Conservation (phyloP, 2,888 invertebrate species). For the Heliothis peltigera region DNA sequence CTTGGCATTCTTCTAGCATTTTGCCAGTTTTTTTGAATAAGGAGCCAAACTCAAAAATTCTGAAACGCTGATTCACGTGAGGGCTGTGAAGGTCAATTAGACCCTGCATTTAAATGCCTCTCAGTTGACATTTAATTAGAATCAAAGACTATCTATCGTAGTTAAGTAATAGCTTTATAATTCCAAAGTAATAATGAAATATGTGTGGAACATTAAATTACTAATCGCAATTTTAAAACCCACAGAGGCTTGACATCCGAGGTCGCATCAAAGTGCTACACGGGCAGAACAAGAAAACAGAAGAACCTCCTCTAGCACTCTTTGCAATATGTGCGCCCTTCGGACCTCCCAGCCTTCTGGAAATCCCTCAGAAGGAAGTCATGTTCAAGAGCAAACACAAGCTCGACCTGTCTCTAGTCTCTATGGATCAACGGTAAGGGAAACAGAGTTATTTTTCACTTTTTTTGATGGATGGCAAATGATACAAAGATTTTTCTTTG, state of each 20-base stretch:
- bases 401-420: conserved; percentile 98
- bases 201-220: too few relatives aligned
- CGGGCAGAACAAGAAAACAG: conserved; percentile 98
- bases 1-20: background rate
- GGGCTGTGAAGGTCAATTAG: too few relatives aligned
- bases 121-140: too few relatives aligned
- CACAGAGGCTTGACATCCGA: conserved; percentile 98
- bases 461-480: background rate
- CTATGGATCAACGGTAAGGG: conserved; percentile 97
- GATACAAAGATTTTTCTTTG: background rate
- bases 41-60: background rate
- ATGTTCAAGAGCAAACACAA: conserved; percentile 99
- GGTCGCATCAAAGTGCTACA: conserved; percentile 98
- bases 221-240: conserved; percentile 48
- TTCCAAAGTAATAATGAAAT: too few relatives aligned
- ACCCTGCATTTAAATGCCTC: too few relatives aligned
- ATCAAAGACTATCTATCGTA: too few relatives aligned
- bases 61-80: background rate
- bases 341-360: conserved; percentile 98
- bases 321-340: conserved; percentile 99
- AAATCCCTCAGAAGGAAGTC: conserved; percentile 99
- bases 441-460: background rate
- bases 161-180: too few relatives aligned
- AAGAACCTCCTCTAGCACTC: conserved; percentile 97
- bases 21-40: background rate